A percentile compares a stretch with the other conserved stretches of the same genome.
These are phyloP conservation scores for Sycophila sp. DNA, from an alignment of 1,140 invertebrate species.

Conservation along the genomic window DNA sequence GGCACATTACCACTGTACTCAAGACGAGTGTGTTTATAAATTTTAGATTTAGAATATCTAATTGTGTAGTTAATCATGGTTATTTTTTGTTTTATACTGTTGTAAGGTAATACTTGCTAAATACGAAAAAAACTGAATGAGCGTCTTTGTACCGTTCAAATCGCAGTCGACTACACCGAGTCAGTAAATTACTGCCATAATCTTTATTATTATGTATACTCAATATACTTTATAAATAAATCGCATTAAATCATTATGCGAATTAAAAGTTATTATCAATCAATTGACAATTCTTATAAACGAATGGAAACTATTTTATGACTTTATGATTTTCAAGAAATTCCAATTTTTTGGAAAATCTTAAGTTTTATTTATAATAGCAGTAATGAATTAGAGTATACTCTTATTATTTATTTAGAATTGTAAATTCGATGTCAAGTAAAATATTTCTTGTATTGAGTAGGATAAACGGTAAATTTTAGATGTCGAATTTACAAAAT, in stretches of 20 bases:
- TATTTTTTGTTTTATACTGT: constrained; percentile 38
- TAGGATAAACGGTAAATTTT: too few relatives aligned
- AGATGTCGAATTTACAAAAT: too few relatives aligned
- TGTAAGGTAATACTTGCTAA: constrained; percentile 8
- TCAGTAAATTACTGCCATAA: constrained; percentile 60
- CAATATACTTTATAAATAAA: constrained; percentile 63
- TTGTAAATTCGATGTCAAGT: too few relatives aligned
- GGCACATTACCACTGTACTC: constrained; percentile 48
- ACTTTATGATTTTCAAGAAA: too few relatives aligned
- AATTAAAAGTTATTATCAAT: background rate
- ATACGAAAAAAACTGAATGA: constrained; percentile 40
- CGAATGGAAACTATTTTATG: too few relatives aligned
- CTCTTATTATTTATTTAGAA: too few relatives aligned
- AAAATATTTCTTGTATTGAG: too few relatives aligned
- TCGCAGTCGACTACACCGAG: constrained; percentile 55
- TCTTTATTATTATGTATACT: constrained; percentile 58
- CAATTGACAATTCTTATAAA: background rate
- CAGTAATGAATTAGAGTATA: too few relatives aligned
- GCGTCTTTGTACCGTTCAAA: constrained; percentile 55
- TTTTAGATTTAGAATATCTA: constrained; percentile 29
- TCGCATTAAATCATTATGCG: constrained; percentile 22
- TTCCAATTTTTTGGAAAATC: too few relatives aligned
- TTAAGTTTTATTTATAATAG: too few relatives aligned
- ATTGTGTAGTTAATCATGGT: constrained; percentile 37
- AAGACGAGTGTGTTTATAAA: constrained; percentile 23